These are phyloP conservation scores for Hassar affinis DNA, from an alignment of 2,113 vertebrate species.

Conservation along the genomic window DNA sequence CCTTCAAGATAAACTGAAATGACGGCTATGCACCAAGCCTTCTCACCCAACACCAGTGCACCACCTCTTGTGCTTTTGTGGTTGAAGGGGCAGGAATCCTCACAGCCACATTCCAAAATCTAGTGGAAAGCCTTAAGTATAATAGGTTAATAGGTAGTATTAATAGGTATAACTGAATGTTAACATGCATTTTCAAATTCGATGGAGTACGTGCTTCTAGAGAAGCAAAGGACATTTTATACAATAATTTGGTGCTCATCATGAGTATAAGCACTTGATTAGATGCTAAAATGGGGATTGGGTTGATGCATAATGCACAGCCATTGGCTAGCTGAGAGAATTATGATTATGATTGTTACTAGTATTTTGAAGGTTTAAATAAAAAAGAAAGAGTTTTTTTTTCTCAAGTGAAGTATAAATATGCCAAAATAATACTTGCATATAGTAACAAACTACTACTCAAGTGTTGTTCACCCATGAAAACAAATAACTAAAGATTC, in stretches of 20 bases:
- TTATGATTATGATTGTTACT: neutral
- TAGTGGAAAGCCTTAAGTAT: neutral
- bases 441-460: neutral
- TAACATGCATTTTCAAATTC: neutral
- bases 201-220: neutral
- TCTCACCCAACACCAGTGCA: neutral
- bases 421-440: too few relatives aligned
- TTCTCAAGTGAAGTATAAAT: neutral
- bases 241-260: neutral
- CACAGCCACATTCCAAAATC: neutral
- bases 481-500: slow-evolving; percentile 3
- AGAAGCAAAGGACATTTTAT: neutral
- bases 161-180: too few relatives aligned
- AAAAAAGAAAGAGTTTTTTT: too few relatives aligned
- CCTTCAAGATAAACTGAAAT: neutral
- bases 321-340: neutral
- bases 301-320: neutral
- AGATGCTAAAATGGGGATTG: neutral
- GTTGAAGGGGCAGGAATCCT: neutral
- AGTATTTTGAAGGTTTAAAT: neutral
- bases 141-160: too few relatives aligned
- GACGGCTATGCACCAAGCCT: neutral
- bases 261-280: neutral
- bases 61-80: neutral
- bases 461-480: neutral